phyloP scores from a whole-genome alignment of 2,797 vertebrate genomes.

The Capromys pilorides region DNA sequence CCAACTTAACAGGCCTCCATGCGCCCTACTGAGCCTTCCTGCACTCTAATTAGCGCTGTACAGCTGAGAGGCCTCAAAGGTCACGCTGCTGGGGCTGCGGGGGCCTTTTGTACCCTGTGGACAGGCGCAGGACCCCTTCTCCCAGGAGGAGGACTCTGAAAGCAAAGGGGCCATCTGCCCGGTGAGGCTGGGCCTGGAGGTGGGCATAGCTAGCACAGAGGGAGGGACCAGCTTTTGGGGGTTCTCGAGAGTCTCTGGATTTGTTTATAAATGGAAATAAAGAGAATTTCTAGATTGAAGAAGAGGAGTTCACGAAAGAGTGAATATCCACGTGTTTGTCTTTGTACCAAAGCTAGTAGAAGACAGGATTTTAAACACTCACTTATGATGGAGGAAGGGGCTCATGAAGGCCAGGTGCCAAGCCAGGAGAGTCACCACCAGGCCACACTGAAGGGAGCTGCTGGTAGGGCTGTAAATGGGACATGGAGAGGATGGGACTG shows the following conservation, averaged over 20 bases:
- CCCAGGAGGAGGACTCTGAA: neutral
- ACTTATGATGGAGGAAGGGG: neutral
- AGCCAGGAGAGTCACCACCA: accelerated
- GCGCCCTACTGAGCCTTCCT: accelerated
- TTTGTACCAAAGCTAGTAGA: neutral
- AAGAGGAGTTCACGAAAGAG: neutral
- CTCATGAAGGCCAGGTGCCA: accelerated
- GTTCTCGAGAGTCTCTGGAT: accelerated
- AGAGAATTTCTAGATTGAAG: neutral
- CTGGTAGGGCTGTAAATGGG: neutral
- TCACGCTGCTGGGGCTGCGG: neutral
- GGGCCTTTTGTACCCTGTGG: neutral
- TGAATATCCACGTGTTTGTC: neutral
- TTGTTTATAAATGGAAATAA: neutral
- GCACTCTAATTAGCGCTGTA: neutral
- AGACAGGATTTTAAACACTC: neutral
- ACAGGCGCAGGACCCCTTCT: neutral
- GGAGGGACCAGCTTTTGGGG: too few relatives aligned
- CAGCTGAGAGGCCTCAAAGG: slow-evolving; percentile 1
- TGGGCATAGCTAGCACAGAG: accelerated
- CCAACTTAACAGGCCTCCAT: accelerated
- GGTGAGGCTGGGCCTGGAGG: accelerated
- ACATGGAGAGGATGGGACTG: neutral
- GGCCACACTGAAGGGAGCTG: too few relatives aligned
- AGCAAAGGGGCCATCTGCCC: accelerated